A percentile compares a stretch with the other conserved stretches of the same genome.
Conservation (phyloP, 2,888 invertebrate genomes). For the Mythimna impura region DNA sequence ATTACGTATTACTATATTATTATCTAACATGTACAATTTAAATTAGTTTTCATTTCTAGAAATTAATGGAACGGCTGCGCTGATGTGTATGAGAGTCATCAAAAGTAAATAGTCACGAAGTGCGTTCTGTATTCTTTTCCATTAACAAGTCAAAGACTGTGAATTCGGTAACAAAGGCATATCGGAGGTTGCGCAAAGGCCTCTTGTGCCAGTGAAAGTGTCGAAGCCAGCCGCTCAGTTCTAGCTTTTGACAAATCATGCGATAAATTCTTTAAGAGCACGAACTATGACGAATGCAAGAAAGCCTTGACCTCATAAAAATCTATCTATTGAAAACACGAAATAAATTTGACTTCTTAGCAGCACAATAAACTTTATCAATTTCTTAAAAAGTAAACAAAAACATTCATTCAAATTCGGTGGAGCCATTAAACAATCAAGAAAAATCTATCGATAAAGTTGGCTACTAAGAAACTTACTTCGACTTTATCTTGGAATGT, state of each 20-base stretch:
- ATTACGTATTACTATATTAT: neutral
- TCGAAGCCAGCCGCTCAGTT: slow-evolving; percentile 55
- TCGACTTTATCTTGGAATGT: slow-evolving; percentile 32
- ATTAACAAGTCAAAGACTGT: slow-evolving; percentile 59
- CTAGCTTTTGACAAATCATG: slow-evolving; percentile 68
- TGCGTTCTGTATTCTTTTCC: slow-evolving; percentile 35
- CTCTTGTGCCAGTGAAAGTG: slow-evolving; percentile 74
- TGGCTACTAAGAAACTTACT: slow-evolving; percentile 10
- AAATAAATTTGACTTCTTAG: slow-evolving; percentile 18
- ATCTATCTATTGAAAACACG: slow-evolving; percentile 7
- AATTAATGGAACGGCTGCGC: neutral
- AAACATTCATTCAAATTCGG: slow-evolving; percentile 5
- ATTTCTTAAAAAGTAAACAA: slow-evolving; percentile 35
- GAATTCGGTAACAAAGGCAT: slow-evolving; percentile 71
- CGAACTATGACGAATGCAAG: slow-evolving; percentile 49
- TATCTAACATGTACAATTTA: slow-evolving; percentile 1
- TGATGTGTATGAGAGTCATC: slow-evolving; percentile 2
- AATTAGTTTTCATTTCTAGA: neutral
- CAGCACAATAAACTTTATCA: neutral
- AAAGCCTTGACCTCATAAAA: slow-evolving; percentile 47
- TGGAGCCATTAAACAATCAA: slow-evolving; percentile 7
- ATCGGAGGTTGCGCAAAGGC: slow-evolving; percentile 73
- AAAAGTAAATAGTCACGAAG: slow-evolving; percentile 46
- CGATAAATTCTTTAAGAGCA: slow-evolving; percentile 55
- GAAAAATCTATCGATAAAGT: slow-evolving; percentile 24